phyloP scores from a whole-genome alignment of 2,797 vertebrate genomes.

The Takifugu ocellatus region DNA sequence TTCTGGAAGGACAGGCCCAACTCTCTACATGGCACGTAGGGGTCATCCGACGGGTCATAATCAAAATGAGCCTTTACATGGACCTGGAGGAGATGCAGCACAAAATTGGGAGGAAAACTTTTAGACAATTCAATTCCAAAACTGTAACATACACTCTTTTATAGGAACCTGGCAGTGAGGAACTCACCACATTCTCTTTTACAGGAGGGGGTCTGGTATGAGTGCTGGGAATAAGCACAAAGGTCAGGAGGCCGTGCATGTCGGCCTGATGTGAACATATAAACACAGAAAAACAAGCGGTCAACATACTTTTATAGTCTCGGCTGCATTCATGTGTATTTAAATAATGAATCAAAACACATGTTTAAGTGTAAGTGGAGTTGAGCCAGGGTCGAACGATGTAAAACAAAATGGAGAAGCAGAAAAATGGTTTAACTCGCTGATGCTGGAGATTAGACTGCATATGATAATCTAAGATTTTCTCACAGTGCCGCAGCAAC shows the following conservation, averaged over 20 bases:
- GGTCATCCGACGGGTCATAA: conserved; percentile 96
- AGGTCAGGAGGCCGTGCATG: conserved; percentile 96
- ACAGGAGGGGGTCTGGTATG: conserved; percentile 84
- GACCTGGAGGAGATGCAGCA: conserved; percentile 68
- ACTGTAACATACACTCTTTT: neutral
- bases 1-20: conserved; percentile 96
- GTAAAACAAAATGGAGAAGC: neutral
- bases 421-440: neutral
- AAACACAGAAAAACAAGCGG: neutral
- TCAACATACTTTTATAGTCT: neutral
- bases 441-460: too few species aligned
- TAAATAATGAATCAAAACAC: neutral
- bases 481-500: neutral
- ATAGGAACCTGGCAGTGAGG: neutral
- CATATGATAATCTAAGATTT: too few species aligned
- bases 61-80: conserved; percentile 96
- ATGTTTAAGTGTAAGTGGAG: neutral
- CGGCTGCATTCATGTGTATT: neutral
- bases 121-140: neutral
- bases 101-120: neutral
- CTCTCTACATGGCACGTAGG: conserved; percentile 94
- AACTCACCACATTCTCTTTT: conserved; percentile 94
- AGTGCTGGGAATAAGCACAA: conserved; percentile 90
- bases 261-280: conserved; percentile 79
- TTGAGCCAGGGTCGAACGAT: too few species aligned